These are phyloP conservation scores for Chloroceryle inda DNA, from an alignment of 2,797 vertebrate species.

Conservation along the genomic window DNA sequence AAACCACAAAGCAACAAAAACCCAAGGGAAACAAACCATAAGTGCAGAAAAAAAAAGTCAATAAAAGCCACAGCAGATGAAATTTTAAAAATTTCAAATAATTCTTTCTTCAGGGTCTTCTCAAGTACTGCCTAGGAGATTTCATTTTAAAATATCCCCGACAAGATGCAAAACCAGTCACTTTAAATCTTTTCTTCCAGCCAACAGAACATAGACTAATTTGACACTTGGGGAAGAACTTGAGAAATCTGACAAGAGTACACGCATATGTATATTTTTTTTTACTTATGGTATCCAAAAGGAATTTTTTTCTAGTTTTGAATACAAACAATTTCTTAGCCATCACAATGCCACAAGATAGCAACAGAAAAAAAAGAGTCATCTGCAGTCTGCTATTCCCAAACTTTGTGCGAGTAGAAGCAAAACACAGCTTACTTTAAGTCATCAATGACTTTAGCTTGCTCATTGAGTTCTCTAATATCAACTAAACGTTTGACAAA, in stretches of 20 bases:
- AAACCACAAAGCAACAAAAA: too few relatives aligned
- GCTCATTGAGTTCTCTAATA: slow-evolving; percentile 97
- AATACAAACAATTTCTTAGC: background rate
- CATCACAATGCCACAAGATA: background rate
- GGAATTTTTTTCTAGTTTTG: background rate
- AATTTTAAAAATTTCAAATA: background rate
- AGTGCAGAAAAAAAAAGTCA: background rate
- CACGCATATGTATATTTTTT: background rate
- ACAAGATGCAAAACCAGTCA: background rate
- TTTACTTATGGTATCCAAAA: background rate
- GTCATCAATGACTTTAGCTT: slow-evolving; percentile 98
- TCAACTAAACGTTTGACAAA: slow-evolving; percentile 95
- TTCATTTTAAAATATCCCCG: background rate
- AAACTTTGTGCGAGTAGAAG: background rate
- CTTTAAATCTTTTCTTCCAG: background rate
- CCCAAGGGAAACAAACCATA: background rate
- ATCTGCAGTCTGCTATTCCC: background rate
- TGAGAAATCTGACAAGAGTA: background rate
- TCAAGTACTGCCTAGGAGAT: background rate
- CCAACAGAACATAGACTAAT: background rate
- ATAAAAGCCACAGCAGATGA: background rate
- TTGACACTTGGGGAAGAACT: background rate
- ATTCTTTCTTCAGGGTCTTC: background rate
- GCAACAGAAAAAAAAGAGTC: background rate
- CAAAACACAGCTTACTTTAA: slow-evolving; percentile 87